Base-by-base conservation (phyloP, 2,888 invertebrate genomes). In the Julus scandinavius region DNA sequence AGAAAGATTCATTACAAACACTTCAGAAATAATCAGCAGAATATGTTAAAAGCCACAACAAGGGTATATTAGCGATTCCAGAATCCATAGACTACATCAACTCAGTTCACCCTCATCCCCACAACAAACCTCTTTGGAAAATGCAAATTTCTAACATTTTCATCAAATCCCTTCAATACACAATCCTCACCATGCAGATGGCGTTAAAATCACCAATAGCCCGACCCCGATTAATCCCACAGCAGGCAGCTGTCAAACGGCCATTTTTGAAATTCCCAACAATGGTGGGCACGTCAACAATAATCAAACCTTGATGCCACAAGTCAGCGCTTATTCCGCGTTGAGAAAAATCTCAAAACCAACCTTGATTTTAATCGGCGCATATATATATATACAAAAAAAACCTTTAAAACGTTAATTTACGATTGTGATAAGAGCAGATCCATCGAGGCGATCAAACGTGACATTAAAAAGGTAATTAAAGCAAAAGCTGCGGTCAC, bases 311-410 rank as follows among this genome's bases (percentile, higher is more conserved):
- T 80, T 29, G 80, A 80, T 38, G 80, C 80, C 38, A 80, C 13
- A 9, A 38, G 38, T 38, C 38, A 80, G 13, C 80, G 38, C 63
- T 29, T 7, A 29, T 29, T 58, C 17, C 58, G 58, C 17, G 58
- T 6, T n/a, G 20, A 72, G 72, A 72, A 38, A 80, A 80, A 80
- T 13, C 54, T 3, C 29, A 20, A 6, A 38, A 6, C 29, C 72
- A 72, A 72, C 80, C 80, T 80, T 80, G 80, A 80, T 80, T 80
- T 29, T 80, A 80, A 80, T 80, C 80, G 80, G 80, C 11, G 80
- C 80, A 80, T 80, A 29, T 29, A 29, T n/a, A n/a, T n/a, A n/a
- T n/a, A n/a, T n/a, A n/a, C n/a, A 80, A 80, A 72, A 80, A 80
- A 80, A 2, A 54, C 80, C 80, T 80, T 80, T 80, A 80, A 80